Evolutionary conservation across 2,113 vertebrate species (phyloP), one percentile per base, ranked within the genome.

Genomic region (Pomatostomus ruficeps): DNA sequence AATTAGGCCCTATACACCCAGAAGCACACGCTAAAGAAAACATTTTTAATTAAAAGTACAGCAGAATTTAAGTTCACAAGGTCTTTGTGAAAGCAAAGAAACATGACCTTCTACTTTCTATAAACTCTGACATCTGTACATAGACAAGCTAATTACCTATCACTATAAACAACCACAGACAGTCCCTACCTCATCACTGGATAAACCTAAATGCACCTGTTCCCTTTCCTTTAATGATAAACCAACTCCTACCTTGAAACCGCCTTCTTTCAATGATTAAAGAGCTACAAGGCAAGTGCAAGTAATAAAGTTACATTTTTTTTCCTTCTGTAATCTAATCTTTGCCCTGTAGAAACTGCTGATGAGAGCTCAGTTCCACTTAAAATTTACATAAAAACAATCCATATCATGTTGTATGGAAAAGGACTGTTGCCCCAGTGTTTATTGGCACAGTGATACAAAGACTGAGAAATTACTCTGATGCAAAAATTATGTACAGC

Each of bases 241-340:
- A 90, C 78, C 94, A 91, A 28, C 83, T 92, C 48, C 67, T 88
- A 57, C 42, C 40, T 38, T 0, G 16, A 61, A 80, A 85, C 89
- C 22, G 6, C 88, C 89, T 85, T 88, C 93, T 87, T 96, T 96
- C 96, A 97, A 96, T 95, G 86, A 96, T 96, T 97, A 95, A 95
- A 97, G 92, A 92, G 83, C 76, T 71, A 81, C 78, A 74, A 91
- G 54, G 58, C 84, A 86, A 96, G 71, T 5, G 11, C 29, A 73
- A 92, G 93, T 67, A 94, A 94, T 61, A 92, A 93, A 21, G 65
- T 57, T 40, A 84, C 55, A 2, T 92, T 91, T 96, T 88, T 92
- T 89, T 81, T 18, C 48, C 68, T 73, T 61, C 62, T 35, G 73
- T 91, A 95, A 96, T 87, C 90, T 96, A 94, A 96, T 96, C 94